These are phyloP conservation scores for Mamestra configurata DNA, from an alignment of 1,140 invertebrate species.

Conservation along the genomic window DNA sequence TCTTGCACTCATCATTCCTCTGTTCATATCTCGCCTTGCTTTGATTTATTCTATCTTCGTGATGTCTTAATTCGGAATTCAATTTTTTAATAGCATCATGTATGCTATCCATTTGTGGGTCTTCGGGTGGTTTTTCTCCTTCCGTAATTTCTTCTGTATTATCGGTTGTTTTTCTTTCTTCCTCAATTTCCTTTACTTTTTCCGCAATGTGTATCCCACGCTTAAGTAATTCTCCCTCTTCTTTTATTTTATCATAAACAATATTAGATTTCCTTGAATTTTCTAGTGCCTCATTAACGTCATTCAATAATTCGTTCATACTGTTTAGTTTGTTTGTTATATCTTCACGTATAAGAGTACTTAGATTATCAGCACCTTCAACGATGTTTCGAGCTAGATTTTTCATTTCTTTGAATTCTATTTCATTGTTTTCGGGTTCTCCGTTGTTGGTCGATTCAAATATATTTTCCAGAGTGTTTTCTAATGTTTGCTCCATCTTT, in stretches of 20 bases:
- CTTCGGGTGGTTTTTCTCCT: slow-evolving; percentile 31
- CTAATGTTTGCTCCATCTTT: slow-evolving; percentile 74
- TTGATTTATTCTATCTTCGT: slow-evolving; percentile 78
- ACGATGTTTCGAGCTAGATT: slow-evolving; percentile 77
- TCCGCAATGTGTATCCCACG: slow-evolving; percentile 34
- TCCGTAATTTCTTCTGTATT: slow-evolving; percentile 6
- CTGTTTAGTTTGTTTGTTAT: slow-evolving; percentile 85
- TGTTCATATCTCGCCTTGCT: slow-evolving; percentile 76
- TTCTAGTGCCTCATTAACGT: slow-evolving; percentile 84
- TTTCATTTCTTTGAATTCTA: slow-evolving; percentile 83
- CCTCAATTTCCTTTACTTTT: slow-evolving; percentile 1
- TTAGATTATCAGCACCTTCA: slow-evolving; percentile 81
- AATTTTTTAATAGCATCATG: slow-evolving; percentile 73
- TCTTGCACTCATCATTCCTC: slow-evolving; percentile 76
- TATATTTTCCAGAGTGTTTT: slow-evolving; percentile 70
- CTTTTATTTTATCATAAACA: slow-evolving; percentile 77
- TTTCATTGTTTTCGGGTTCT: slow-evolving; percentile 73
- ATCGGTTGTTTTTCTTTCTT: slow-evolving; percentile 24
- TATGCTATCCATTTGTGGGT: slow-evolving; percentile 76
- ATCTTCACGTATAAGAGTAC: slow-evolving; percentile 81
- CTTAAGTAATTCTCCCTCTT: slow-evolving; percentile 65
- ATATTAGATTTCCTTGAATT: slow-evolving; percentile 83
- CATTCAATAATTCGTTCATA: slow-evolving; percentile 84
- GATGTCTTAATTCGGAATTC: slow-evolving; percentile 75
- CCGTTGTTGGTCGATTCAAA: slow-evolving; percentile 69